Evolutionary conservation across 2,113 vertebrate genomes (phyloP), one percentile per base, ranked within the genome.

Genomic region (Pomatostomus ruficeps): DNA sequence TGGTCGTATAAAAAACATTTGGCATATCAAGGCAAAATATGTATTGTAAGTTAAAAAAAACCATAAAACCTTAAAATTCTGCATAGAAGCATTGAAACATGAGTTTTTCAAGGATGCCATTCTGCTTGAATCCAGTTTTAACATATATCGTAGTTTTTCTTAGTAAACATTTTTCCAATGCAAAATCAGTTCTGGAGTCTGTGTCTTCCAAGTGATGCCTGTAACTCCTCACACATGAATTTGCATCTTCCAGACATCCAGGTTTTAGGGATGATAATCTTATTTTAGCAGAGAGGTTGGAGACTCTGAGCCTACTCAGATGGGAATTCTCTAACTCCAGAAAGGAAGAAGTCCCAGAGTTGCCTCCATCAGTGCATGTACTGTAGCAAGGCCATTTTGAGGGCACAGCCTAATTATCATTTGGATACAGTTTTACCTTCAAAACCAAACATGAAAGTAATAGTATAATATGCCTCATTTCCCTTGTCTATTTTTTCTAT

Each of bases 391-490:
- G 97, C 89, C 95, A 95, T 79, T 96, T 92, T 74, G 95, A 98
- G 97, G 97, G 84, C 96, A 97, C 94, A 94, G 81, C 45, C 85
- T 97, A 98, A 98, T 98, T 98, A 97, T 77, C 76, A 94, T 95
- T 96, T 95, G 97, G 97, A 97, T 92, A 98, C 43, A 93, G 63
- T 96, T 97, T 96, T 97, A 97, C 91, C 89, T 98, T 95, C 48
- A 48, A 95, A 91, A 95, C 68, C 93, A 96, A 96, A 96, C 96
- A 95, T 95, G 86, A 98, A 97, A 97, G 75, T 94, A 96, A 93
- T 85, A 94, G 55, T 31, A 89, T 43, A 65, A 79, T 88, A 95
- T 85, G 89, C 52, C 65, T 94, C 86, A 85, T 96, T 96, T 96
- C 96, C 91, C 96, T 67, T 89, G 89, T 85, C 96, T 95, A 35